Percentiles rank a stretch among this genome's conserved stretches.
Evolutionary conservation across 2,888 invertebrate genomes (phyloP).

Genomic region (Trichogramma dendrolimi): DNA sequence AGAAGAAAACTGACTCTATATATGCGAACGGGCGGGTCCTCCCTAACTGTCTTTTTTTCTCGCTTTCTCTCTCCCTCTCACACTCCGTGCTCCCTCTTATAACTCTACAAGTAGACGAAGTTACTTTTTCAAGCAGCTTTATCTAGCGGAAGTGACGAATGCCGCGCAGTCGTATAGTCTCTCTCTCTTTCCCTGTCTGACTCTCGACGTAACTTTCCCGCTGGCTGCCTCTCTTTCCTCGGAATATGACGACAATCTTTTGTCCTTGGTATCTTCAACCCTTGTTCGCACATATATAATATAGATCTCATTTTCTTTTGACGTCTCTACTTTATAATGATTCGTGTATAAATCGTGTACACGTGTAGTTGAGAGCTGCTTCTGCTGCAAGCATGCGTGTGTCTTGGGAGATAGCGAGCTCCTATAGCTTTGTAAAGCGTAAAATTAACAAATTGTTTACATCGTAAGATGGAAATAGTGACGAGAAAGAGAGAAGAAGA

Average conservation of each 20-base stretch:
- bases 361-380: no score
- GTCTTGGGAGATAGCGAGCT: no score
- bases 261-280: constrained; percentile 23
- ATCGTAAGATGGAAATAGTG: neutral
- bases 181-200: neutral
- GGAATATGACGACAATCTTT: constrained; percentile 28
- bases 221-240: constrained; percentile 26
- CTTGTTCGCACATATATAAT: neutral
- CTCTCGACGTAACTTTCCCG: neutral
- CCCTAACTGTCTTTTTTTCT: no score
- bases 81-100: no score
- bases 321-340: constrained; percentile 17
- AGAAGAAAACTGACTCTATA: no score
- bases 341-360: neutral
- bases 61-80: no score
- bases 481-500: no score
- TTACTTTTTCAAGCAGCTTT: constrained; percentile 29
- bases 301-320: constrained; percentile 9
- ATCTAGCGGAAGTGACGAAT: constrained; percentile 46
- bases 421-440: constrained; percentile 18
- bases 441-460: constrained; percentile 26
- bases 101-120: no score
- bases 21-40: neutral
- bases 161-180: constrained; percentile 28
- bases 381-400: no score